Evolutionary conservation across 64 coral and sea anemone genomes (phyloP).

Genomic region (Montipora sp.): DNA sequence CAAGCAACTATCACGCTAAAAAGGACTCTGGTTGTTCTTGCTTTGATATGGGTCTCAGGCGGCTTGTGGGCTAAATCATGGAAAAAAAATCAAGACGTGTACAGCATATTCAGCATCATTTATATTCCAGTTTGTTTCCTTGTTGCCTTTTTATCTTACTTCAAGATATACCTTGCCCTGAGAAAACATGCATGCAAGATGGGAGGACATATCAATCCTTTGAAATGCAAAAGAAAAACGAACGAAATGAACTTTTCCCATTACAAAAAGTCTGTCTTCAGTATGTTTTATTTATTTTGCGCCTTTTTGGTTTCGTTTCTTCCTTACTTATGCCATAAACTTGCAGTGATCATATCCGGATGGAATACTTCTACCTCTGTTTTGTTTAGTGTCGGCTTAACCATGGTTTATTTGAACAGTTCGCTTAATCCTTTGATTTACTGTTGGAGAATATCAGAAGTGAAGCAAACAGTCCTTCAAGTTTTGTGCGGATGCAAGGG

Average conservation of each 20-base stretch:
- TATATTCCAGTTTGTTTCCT: constrained; percentile 12
- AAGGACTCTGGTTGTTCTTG: neutral
- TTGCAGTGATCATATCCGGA: constrained; percentile 2
- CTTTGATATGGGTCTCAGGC: neutral
- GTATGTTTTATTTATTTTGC: constrained; percentile 42
- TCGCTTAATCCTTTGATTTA: constrained; percentile 39
- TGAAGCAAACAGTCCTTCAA: constrained; percentile 18
- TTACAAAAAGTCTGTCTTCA: constrained; percentile 30
- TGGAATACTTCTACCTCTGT: constrained; percentile 20
- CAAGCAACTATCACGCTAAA: constrained; percentile 17
- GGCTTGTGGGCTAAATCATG: neutral
- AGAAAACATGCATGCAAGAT: neutral
- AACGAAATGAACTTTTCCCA: constrained; percentile 27
- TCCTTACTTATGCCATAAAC: constrained; percentile 18
- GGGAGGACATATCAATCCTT: constrained; percentile 10
- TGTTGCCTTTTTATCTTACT: neutral
- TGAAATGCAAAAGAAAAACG: constrained; percentile 16
- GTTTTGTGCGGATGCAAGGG: neutral
- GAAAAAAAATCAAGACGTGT: neutral
- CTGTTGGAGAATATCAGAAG: constrained; percentile 33
- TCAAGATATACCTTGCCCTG: neutral
- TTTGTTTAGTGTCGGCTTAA: constrained; percentile 18
- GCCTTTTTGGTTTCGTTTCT: constrained; percentile 34
- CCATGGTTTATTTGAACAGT: constrained; percentile 40
- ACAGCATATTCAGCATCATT: neutral